A percentile compares a stretch with the other conserved stretches of the same genome.
These are phyloP conservation scores for Pycnonotus jocosus DNA, from an alignment of 2,113 vertebrate genomes.

Conservation along the genomic window DNA sequence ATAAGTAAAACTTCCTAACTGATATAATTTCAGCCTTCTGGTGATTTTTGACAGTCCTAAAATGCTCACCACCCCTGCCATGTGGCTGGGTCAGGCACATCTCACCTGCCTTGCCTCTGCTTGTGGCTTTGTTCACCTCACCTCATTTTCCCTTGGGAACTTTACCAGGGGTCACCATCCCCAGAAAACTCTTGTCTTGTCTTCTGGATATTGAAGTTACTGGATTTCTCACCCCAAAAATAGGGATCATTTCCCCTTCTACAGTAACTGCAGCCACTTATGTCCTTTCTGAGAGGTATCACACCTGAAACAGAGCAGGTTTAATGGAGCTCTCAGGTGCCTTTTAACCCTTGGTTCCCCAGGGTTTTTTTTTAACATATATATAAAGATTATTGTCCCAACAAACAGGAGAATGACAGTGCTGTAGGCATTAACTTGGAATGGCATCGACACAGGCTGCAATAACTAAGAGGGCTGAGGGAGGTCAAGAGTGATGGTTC, in stretches of 20 bases:
- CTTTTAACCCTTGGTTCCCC: background rate
- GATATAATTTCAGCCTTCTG: background rate
- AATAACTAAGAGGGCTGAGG: background rate
- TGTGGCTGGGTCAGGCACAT: background rate
- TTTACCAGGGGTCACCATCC: background rate
- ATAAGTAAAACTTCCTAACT: background rate
- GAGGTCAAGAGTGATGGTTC: background rate
- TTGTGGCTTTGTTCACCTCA: background rate
- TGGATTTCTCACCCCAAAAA: accelerated
- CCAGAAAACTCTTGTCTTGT: accelerated
- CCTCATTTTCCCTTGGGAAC: background rate
- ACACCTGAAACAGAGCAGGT: background rate
- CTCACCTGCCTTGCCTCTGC: background rate
- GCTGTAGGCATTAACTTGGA: background rate
- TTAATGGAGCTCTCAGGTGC: background rate
- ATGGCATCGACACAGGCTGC: background rate
- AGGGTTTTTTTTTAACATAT: background rate
- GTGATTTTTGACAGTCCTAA: background rate
- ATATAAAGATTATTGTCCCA: background rate
- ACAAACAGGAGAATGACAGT: background rate
- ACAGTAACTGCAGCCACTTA: background rate
- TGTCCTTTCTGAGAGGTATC: background rate
- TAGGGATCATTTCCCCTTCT: background rate
- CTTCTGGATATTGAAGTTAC: background rate
- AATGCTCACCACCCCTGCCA: accelerated